Evolutionary conservation across 2,797 vertebrate species (phyloP).

Genomic region (Pipistrellus nathusii): DNA sequence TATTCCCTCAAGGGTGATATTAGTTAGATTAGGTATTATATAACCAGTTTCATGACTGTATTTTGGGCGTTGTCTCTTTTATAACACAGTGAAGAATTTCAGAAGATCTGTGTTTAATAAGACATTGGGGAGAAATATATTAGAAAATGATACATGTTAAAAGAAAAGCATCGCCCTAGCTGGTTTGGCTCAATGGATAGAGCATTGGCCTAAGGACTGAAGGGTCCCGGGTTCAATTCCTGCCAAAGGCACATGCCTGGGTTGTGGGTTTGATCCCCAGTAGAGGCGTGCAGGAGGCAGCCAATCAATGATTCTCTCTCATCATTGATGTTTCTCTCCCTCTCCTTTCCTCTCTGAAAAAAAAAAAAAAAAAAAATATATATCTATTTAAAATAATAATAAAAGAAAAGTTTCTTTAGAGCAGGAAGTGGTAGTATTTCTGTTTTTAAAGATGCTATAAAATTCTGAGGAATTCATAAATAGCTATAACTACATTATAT

Average conservation of each 20-base stretch:
- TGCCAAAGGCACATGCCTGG: no score
- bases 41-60: background rate
- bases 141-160: conserved; percentile 14
- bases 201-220: no score
- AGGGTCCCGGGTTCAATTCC: no score
- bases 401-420: background rate
- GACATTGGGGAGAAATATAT: background rate
- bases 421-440: background rate
- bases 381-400: no score
- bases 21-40: background rate
- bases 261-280: no score
- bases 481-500: background rate
- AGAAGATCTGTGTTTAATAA: conserved; percentile 1
- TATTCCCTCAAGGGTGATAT: background rate
- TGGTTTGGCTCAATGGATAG: no score
- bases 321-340: no score
- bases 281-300: no score
- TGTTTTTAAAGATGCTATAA: conserved; percentile 45
- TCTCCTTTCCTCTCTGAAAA: no score
- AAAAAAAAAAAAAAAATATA: no score
- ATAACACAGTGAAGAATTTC: background rate
- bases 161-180: background rate
- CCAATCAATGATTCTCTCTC: no score
- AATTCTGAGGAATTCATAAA: conserved; percentile 12
- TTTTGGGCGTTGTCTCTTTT: background rate